Base-by-base conservation (phyloP, 2,888 invertebrate genomes). In the Epirrhoe alternata region DNA sequence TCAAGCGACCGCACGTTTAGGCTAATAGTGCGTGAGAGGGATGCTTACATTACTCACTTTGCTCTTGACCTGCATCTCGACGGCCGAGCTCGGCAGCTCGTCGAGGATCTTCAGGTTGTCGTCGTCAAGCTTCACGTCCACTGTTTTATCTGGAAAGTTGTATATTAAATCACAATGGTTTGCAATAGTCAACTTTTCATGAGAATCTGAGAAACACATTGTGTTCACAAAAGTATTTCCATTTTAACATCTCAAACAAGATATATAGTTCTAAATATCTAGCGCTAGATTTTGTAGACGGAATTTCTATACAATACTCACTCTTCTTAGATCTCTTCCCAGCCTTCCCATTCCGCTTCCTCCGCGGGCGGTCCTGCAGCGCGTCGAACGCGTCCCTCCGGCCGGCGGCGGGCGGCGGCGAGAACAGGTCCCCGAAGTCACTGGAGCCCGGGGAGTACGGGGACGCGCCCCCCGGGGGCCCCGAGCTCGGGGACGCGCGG, bases 1-100 rank as follows among this genome's bases (percentile, higher is more conserved):
- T 24, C 1, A 24, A 24, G 24, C 24, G 24, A 24, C 24, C 24
- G 24, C 1, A 24, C 24, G 24, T 24, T 2, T 24, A 24, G 24
- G 24, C 24, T 24, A 24, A 24, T 24, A 24, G 24, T 24, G 24
- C 24, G 24, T 24, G 24, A 24, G 1, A 3, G 52, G 62, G 54
- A 64, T 49, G 59, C 51, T 59, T 67, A 68, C 66, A 75, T 73
- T 45, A 72, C 89, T 87, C 90, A 98, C 98, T 95, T 97, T 98
- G 93, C 97, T 97, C 94, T 98, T 98, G 80, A 97, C 97, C 90
- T 97, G 97, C 95, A 98, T 95, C 93, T 98, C 98, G 64, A 98
- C 98, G 49, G 98, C 98, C 57, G 98, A 98, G 90, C 96, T 97
- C 38, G 98, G 98, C 83, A 98, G 92, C 83, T 98, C 98, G 86